Evolutionary conservation across 2,888 invertebrate species (phyloP).

Genomic region (Sabatieria punctata): DNA sequence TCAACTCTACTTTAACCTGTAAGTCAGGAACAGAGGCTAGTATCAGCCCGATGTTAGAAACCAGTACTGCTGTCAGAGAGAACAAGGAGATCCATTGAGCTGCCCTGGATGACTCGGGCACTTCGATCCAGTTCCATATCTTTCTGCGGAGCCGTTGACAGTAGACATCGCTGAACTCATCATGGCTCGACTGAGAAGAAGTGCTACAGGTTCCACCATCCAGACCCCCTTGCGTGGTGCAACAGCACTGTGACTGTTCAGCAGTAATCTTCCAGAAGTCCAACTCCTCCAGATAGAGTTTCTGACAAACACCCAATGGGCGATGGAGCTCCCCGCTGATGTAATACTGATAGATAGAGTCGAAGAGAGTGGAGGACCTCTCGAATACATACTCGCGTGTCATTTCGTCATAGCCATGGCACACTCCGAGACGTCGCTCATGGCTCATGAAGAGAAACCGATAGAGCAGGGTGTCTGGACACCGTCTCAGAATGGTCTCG

Average conservation of each 20-base stretch:
- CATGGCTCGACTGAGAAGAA: too few species aligned
- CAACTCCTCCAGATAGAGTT: conserved; percentile 33
- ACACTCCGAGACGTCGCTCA: conserved; percentile 25
- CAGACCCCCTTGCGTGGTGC: too few species aligned
- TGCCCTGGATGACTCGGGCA: neutral
- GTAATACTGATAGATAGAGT: conserved; percentile 32
- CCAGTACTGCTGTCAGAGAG: neutral
- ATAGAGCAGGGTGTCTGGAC: conserved; percentile 22
- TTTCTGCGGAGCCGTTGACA: too few species aligned
- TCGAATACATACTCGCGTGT: conserved; percentile 32
- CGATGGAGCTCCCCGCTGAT: conserved; percentile 32
- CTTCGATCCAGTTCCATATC: neutral
- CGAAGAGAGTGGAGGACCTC: conserved; percentile 31
- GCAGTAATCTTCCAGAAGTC: conserved; percentile 30
- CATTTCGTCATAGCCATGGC: conserved; percentile 26
- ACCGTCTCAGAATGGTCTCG: too few species aligned
- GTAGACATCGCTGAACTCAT: too few species aligned
- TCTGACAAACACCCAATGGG: conserved; percentile 32
- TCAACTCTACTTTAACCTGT: neutral
- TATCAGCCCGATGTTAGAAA: neutral
- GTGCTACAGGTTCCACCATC: too few species aligned
- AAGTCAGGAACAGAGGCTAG: neutral
- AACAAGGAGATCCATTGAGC: neutral
- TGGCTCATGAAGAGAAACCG: conserved; percentile 31
- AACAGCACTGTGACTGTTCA: too few species aligned